Base-by-base conservation (phyloP, 2,888 invertebrate species). In the Microchrysa polita region DNA sequence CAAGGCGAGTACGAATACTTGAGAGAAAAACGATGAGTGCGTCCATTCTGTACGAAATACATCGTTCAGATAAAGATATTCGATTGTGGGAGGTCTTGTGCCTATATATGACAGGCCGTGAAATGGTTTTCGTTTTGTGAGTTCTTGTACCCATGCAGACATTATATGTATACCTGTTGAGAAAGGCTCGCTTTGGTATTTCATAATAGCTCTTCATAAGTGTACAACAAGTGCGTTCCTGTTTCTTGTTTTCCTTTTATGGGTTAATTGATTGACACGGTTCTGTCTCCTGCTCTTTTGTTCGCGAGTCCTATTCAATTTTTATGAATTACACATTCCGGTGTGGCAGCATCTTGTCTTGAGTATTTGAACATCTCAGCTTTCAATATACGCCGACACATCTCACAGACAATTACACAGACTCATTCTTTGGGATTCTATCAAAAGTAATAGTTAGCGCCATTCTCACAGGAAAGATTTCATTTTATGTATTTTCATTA, bases 181-280 rank as follows among this genome's bases (percentile, higher is more conserved):
- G 57, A 69, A 69, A 34, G 55, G 20, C 55, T 69, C 55, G n/a
- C n/a, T 53, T 55, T 16, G 16, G 63, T 42, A 23, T 63, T 63
- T 18, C 18, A 65, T 48, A 65, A 65, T 48, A 34, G 65, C 65
- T 48, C 22, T 14, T 65, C 65, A 42, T 42, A 22, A 65, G 22
- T 22, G 48, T 48, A 65, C 65, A 65, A 48, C 65, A 65, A 65
- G 65, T 65, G 65, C 34, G 65, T 65, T 65, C 61, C 65, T 65
- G 65, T 65, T 65, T 48, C 65, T 65, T 65, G 65, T 65, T 65
- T 65, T 65, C 48, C 65, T 65, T 44, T 48, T 22, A 44, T 48
- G 65, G 65, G 65, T 65, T 65, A 65, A 65, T 65, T 65, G 65
- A 65, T 65, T 65, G 69, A 69, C 69, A 69, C 42, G 69, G 55